A percentile compares a stretch with the other conserved stretches of the same genome.
phyloP scores from a whole-genome alignment of 2,113 vertebrate genomes.

The Brachionichthys hirsutus region DNA sequence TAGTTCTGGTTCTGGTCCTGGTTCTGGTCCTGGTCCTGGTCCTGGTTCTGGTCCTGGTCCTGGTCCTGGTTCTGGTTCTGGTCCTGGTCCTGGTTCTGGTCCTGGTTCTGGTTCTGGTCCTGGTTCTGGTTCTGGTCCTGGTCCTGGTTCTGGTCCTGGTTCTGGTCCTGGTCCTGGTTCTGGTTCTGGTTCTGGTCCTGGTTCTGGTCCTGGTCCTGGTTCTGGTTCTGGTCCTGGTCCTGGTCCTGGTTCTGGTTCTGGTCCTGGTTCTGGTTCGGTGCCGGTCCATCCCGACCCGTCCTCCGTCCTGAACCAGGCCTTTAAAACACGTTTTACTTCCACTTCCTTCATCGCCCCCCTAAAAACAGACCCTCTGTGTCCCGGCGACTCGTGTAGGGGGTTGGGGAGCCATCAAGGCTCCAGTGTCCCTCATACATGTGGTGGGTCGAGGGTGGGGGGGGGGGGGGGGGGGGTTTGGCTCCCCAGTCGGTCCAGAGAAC shows the following conservation, averaged over 20 bases:
- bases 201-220: no score
- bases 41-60: no score
- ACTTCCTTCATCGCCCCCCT: slow-evolving; percentile 9
- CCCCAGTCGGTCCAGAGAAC: slow-evolving; percentile 52
- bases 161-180: no score
- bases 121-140: no score
- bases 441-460: no score
- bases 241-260: no score
- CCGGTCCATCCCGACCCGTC: no score
- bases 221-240: background rate
- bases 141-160: background rate
- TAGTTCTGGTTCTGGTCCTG: no score
- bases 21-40: no score
- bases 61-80: slow-evolving; percentile 1
- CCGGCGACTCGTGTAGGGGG: slow-evolving; percentile 27
- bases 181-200: background rate
- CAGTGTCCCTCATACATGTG: slow-evolving; percentile 64
- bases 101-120: background rate
- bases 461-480: slow-evolving; percentile 10
- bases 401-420: slow-evolving; percentile 42
- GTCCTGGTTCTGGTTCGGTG: background rate
- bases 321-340: slow-evolving; percentile 3
- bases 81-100: no score
- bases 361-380: slow-evolving; percentile 20
- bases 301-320: background rate